phyloP scores from a whole-genome alignment of 2,888 invertebrate genomes.

The Phyllotreta cruciferae region DNA sequence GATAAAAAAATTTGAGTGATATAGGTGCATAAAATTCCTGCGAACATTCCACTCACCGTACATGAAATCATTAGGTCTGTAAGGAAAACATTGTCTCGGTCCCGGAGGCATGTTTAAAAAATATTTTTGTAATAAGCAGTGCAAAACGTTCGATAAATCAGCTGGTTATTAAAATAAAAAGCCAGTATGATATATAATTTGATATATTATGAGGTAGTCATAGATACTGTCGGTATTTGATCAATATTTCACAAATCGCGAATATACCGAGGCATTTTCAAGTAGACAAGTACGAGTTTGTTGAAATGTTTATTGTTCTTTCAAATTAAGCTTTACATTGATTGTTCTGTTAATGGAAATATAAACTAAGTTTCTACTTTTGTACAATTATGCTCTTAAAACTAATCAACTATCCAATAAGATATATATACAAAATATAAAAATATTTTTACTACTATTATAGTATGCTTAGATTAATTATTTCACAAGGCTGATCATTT shows the following conservation, averaged over 20 bases:
- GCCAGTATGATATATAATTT: conserved; percentile 29
- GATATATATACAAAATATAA: conserved; percentile 16
- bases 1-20: background rate
- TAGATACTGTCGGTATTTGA: conserved; percentile 28
- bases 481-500: too few species aligned
- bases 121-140: background rate
- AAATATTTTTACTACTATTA: conserved; percentile 15
- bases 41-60: conserved; percentile 43
- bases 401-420: too few species aligned
- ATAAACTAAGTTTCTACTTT: background rate
- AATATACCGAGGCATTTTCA: background rate
- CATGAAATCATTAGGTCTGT: conserved; percentile 48
- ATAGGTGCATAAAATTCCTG: too few species aligned
- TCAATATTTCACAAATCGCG: conserved; percentile 15
- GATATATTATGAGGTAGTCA: conserved; percentile 16
- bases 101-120: conserved; percentile 30
- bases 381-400: too few species aligned
- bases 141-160: conserved; percentile 10
- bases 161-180: conserved; percentile 13
- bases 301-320: conserved; percentile 13
- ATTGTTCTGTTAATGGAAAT: background rate
- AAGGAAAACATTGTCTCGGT: conserved; percentile 41
- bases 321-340: conserved; percentile 1
- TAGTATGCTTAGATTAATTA: too few species aligned
- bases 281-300: background rate